Base-by-base conservation (phyloP, 2,797 vertebrate genomes). In the Podargus strigoides region DNA sequence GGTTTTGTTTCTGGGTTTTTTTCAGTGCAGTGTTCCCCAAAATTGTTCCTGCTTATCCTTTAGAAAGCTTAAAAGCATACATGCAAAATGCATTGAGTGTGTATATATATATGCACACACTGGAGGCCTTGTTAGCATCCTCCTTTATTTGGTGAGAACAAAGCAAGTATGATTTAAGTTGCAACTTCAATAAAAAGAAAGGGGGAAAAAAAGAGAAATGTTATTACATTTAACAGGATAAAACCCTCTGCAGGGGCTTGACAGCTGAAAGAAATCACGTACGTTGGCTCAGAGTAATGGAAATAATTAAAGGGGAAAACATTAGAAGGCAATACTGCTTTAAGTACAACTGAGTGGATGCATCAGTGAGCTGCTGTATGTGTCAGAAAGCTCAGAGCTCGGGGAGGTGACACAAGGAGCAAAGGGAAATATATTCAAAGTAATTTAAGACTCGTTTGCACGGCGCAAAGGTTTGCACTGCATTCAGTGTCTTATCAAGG, bases 251-350 rank as follows among this genome's bases (percentile, higher is more conserved):
- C 78, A 59, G 83, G 66, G 85, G 79, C 70, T 89, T 93, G 96
- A 92, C 95, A 97, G 94, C 86, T 85, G 67, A 95, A 87, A 90
- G 87, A 53, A 73, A 89, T 90, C 93, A 85, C 19, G 64, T 69
- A 89, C 19, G 4, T 68, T 95, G 94, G 76, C 89, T 83, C n/a
- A 30, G 78, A 95, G 85, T 83, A 95, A 96, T 77, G 89, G 93
- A 90, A 96, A 96, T 96, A 96, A 97, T 95, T 94, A 94, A 93
- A 96, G 87, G 81, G 86, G 80, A 66, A 83, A 95, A 84, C n/a
- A n/a, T 56, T 74, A 85, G 82, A 39, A 94, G 60, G 75, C 44
- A 77, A 60, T 50, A 70, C 23, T 60, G 14, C 69, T 78, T 27
- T 12, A 64, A 70, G 80, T 36, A 55, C 81, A 93, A 93, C 36